A percentile compares a stretch with the other conserved stretches of the same genome.
phyloP scores from a whole-genome alignment of 2,113 vertebrate species.

The Rhinogobius similis region DNA sequence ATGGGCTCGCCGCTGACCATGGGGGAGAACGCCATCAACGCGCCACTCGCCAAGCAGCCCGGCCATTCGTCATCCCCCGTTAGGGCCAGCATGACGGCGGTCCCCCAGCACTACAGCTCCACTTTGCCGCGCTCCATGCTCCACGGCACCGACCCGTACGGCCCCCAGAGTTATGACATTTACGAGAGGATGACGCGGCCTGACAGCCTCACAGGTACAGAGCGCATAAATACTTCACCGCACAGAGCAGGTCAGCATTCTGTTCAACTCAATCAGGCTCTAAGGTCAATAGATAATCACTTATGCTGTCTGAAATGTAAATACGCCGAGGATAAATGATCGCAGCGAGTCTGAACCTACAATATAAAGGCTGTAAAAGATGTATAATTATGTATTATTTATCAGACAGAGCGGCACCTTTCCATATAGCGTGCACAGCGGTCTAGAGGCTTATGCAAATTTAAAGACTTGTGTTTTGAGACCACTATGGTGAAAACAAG shows the following conservation, averaged over 20 bases:
- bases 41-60: constrained; percentile 82
- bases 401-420: not conserved
- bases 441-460: not conserved
- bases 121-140: constrained; percentile 83
- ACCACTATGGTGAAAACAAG: not conserved
- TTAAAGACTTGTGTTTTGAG: not conserved
- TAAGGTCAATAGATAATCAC: constrained; percentile 35
- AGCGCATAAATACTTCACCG: constrained; percentile 10
- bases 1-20: constrained; percentile 87
- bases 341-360: not conserved
- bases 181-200: constrained; percentile 93
- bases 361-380: not conserved
- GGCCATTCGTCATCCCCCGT: constrained; percentile 79
- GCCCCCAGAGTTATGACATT: constrained; percentile 86
- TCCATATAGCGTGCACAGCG: not conserved
- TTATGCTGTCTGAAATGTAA: constrained; percentile 3
- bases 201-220: constrained; percentile 88
- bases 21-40: constrained; percentile 73
- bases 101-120: constrained; percentile 90
- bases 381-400: not conserved
- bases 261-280: constrained; percentile 67
- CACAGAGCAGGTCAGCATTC: not conserved
- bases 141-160: constrained; percentile 83
- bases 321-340: not conserved
- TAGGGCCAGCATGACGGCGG: constrained; percentile 87